Evolutionary conservation across 1,140 invertebrate genomes (phyloP).

Genomic region (Trichonephila clavipes): DNA sequence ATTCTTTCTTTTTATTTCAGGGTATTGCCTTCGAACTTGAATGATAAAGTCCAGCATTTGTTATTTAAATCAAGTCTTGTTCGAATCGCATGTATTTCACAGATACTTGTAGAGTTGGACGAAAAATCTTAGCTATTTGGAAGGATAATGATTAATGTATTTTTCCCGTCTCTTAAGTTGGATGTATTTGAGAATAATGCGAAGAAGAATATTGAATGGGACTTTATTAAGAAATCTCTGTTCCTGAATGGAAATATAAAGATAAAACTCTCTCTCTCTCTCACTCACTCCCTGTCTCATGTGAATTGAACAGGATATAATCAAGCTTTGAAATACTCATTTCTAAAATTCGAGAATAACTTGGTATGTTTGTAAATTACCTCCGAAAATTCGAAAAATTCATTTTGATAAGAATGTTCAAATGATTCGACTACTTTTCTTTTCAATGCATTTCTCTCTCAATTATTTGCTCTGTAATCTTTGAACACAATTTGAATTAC

Average conservation of each 20-base stretch:
- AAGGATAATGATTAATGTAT: slow-evolving; percentile 22
- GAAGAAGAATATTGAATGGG: background rate
- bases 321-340: background rate
- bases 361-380: background rate
- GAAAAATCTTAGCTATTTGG: background rate
- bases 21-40: slow-evolving; percentile 1
- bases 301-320: background rate
- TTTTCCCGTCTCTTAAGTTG: slow-evolving; percentile 26
- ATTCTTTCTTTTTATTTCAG: slow-evolving; percentile 24
- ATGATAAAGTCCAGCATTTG: slow-evolving; percentile 18
- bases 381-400: background rate
- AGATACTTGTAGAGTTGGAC: background rate
- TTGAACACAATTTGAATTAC: background rate
- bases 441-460: background rate
- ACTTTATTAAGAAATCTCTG: background rate
- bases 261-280: background rate
- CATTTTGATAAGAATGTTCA: background rate
- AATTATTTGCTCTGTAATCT: background rate
- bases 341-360: background rate
- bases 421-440: background rate
- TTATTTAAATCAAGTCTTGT: slow-evolving; percentile 38
- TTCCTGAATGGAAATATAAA: background rate
- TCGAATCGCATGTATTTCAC: background rate
- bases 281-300: background rate
- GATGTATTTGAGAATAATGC: slow-evolving; percentile 12